phyloP scores from a whole-genome alignment of 2,113 vertebrate genomes.

The Colistium nudipinnis region DNA sequence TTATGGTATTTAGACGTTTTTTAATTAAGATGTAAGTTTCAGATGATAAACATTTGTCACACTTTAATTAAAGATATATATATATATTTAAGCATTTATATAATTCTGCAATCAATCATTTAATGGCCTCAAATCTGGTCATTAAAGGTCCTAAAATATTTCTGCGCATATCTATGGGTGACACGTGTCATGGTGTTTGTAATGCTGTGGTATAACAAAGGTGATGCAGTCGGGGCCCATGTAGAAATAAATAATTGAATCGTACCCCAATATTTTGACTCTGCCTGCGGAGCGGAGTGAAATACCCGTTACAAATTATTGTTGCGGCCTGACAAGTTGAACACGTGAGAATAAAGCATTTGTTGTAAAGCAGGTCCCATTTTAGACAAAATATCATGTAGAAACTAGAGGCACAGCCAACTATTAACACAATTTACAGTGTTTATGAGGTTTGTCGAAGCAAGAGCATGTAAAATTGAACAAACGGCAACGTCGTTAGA shows the following conservation, averaged over 20 bases:
- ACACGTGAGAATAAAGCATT: conserved; percentile 50
- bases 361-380: conserved; percentile 35
- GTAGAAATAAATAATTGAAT: conserved; percentile 52
- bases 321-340: conserved; percentile 57
- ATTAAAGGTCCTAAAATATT: conserved; percentile 17
- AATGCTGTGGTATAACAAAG: conserved; percentile 42
- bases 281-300: conserved; percentile 51
- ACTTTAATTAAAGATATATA: conserved; percentile 5
- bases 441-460: conserved; percentile 10
- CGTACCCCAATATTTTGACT: conserved; percentile 42
- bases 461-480: conserved; percentile 8
- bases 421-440: conserved; percentile 12
- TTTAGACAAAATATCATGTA: conserved; percentile 28
- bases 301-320: conserved; percentile 71
- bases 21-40: no score
- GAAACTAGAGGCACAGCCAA: conserved; percentile 14
- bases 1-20: no score
- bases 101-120: conserved; percentile 13
- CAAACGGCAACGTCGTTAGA: conserved; percentile 5
- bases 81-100: conserved; percentile 14
- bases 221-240: conserved; percentile 23
- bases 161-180: conserved; percentile 1
- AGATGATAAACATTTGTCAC: conserved; percentile 22
- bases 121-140: conserved; percentile 16
- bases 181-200: conserved; percentile 5